Base-by-base conservation (phyloP, 2,113 vertebrate genomes). In the Rhipidura dahli region DNA sequence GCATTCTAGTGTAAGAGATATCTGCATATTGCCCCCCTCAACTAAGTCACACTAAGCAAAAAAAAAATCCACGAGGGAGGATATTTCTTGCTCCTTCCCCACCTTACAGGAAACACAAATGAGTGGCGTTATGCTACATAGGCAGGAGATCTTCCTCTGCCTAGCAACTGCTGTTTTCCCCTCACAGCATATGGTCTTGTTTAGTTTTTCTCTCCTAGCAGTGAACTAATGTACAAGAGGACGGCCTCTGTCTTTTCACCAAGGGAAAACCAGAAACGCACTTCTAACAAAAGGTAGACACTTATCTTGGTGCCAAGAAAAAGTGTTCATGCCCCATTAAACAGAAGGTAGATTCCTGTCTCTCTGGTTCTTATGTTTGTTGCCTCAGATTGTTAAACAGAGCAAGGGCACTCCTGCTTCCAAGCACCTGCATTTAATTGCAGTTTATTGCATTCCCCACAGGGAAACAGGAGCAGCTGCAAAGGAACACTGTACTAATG, bases 371-470 rank as follows among this genome's bases (percentile, higher is more conserved):
- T 93, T 88, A 31, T 93, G 84, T 96, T 96, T 96, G 92, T 68
- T 90, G 84, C 96, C 59, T 96, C 92, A 93, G 95, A 95, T 57
- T 95, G 92, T 96, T 95, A 91, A 95, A 83, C 93, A 93, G 95
- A 96, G 86, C 93, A 96, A 97, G 90, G 88, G 89, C 86, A 91
- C 78, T 93, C 64, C 75, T 90, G 91, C 87, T 95, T 94, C 89
- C 92, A 96, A 96, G 94, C 96, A 97, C 96, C 95, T 97, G 96
- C 87, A 83, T 91, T 96, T 96, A 97, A 97, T 97, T 97, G 88
- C 86, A 95, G 88, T 68, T 96, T 97, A 97, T 91, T 96, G 80
- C 77, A 39, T 94, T 90, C 93, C 93, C 91, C 84, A 54, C 56
- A 94, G 88, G 87, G 96, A 97, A 84, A 86, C 64, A 94, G 77